Base-by-base conservation (phyloP, 2,113 vertebrate species). In the Ameiurus melas region DNA sequence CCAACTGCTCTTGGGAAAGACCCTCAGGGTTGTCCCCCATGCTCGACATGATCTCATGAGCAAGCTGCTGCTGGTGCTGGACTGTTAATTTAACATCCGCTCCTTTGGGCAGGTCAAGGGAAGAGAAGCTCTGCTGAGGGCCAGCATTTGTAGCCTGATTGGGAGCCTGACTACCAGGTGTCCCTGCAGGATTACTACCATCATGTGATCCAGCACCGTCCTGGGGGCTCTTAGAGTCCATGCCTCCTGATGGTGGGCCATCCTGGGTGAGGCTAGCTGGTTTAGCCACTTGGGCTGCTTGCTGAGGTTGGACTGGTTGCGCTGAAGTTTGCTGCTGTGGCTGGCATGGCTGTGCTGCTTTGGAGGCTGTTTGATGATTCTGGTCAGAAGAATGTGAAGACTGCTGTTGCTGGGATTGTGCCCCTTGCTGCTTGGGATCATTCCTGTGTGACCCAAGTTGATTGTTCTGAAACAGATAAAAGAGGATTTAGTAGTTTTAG, bases 21-120 rank as follows among this genome's bases (percentile, higher is more conserved):
- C 98, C 98, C 14, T 99, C 98, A 0, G 97, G 97, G 94, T 99
- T 99, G 90, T 99, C 98, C 1, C 97, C 97, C 95, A 99, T 96
- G 58, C 95, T 94, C 8, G 96, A 92, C 57, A 97, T 94, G 84
- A 99, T 96, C 81, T 97, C 97, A 87, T 96, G 95, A 86, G 98
- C 95, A 90, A 97, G 94, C 71, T 97, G 97, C 94, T 96, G 36
- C 95, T 96, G 93, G 58, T 92, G 96, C 90, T 96, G 95, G 43
- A 95, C 94, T 13, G 95, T 95, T 78, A 96, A 90, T 86, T 93
- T 92, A 53, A 85, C 82, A 84, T 95, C 95, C 0, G 90, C 27
- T 64, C 93, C 92, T 88, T 92, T 92, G 39, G 90, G 90, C 51
- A 90, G 58, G 47, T 93, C 92, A 66, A 92, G 57, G n/a, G 90